Base-by-base conservation (phyloP, 2,113 vertebrate genomes). In the Labeo catla region DNA sequence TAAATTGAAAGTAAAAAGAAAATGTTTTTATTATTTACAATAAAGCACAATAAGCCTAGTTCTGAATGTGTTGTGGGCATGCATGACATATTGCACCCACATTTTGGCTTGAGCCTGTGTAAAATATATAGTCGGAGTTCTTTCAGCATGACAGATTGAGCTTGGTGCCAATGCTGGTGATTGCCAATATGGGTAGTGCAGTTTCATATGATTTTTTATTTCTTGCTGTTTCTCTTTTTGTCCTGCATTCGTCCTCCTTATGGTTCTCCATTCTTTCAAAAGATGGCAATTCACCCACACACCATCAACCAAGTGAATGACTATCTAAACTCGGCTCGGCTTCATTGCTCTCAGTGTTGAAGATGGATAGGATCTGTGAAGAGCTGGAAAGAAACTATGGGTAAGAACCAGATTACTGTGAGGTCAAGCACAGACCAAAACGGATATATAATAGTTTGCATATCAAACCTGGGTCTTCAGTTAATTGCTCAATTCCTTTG, bases 261-360 rank as follows among this genome's bases (percentile, higher is more conserved):
- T 16, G 47, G 36, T 84, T 36, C 21, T 19, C 28, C 19, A 61
- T 61, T 19, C n/a, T 52, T 84, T 57, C 11, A 3, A 52, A 74
- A 68, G 28, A 72, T 6, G 10, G 39, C 23, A 54, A 63, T 77
- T 65, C 59, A 77, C 73, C 28, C 73, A 85, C 59, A 78, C 84
- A 77, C 57, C 73, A 76, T 76, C 73, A 76, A 28, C 52, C 57
- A 52, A 59, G 49, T 52, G 76, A 49, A 28, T 50, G 73, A 36
- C 73, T 65, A 77, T 85, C 57, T 68, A 50, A 78, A 68, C 39
- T 76, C 43, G 11, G 36, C 28, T 23, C n/a, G 57, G 63, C 34
- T 49, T 66, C 45, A 85, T 36, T 0, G 15, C 61, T 66, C 49
- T 85, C 84, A 13, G 11, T 45, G 63, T 13, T 59, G 61, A 85